phyloP scores from a whole-genome alignment of 1,140 invertebrate genomes.

The Nylanderia fulva region DNA sequence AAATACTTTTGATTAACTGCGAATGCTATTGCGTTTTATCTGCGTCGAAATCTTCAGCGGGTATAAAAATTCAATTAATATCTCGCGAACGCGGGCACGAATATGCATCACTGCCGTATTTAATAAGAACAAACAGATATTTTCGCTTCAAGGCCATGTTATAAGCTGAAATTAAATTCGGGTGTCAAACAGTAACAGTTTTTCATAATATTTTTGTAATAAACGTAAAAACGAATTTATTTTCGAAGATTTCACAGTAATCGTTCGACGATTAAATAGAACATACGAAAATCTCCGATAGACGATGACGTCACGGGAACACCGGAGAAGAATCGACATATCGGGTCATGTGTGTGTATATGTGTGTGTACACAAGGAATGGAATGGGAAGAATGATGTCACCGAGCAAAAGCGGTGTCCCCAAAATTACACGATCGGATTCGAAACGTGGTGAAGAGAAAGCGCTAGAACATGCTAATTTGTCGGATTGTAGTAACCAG shows the following conservation, averaged over 20 bases:
- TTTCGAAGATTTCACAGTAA: conserved; percentile 53
- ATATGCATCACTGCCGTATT: conserved; percentile 8
- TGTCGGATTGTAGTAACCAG: not conserved
- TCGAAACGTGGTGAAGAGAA: not conserved
- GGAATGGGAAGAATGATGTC: conserved; percentile 67
- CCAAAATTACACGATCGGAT: conserved; percentile 64
- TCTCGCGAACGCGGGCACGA: not conserved
- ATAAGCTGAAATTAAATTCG: conserved; percentile 21
- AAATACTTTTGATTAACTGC: conserved; percentile 39
- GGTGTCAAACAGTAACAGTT: not conserved
- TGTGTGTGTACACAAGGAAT: conserved; percentile 45
- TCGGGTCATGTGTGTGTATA: not conserved
- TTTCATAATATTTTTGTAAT: not conserved
- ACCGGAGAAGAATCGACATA: conserved; percentile 26
- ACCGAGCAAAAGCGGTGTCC: conserved; percentile 55
- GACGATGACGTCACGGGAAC: conserved; percentile 68
- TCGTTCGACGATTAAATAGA: conserved; percentile 54
- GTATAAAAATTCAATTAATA: conserved; percentile 51
- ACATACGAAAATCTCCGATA: conserved; percentile 18
- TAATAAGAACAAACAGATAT: conserved; percentile 38
- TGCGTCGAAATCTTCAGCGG: not conserved
- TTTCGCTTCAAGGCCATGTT: not conserved
- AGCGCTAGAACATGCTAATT: conserved; percentile 17
- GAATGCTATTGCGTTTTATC: conserved; percentile 1
- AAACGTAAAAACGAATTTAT: conserved; percentile 65